Evolutionary conservation across 2,797 vertebrate genomes (phyloP), one percentile per base, ranked within the genome.

Genomic region (Melanotaenia trifasciata): DNA sequence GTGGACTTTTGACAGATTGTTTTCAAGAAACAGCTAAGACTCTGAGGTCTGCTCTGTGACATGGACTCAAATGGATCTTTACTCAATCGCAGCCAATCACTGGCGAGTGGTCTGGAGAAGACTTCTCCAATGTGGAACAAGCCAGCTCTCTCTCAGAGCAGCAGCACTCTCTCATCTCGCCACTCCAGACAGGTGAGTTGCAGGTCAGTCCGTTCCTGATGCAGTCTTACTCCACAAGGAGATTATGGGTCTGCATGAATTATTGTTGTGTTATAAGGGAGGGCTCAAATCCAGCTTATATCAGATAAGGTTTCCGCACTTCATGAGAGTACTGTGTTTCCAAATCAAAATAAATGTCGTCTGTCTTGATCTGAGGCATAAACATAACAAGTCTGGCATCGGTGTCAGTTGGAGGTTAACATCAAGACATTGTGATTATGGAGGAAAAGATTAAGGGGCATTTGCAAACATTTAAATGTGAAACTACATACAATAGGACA

Each of bases 41-140:
- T 70, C 35, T 83, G 80, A 89, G 30, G 35, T 67, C 20, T 0
- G 67, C 14, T 33, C 58, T 74, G 64, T 14, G 60, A 47, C 6
- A 95, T 95, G 93, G 93, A 94, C 20, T 79, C 86, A 1, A 80
- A 90, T 9, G 87, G 84, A 16, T 53, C 83, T 4, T 76, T 79
- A 0, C 82, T 94, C 53, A 88, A 92, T 79, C 92, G 89, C 75
- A 91, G 85, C 73, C 91, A 91, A 6, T 93, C 87, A 0, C 77
- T 91, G 90, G 95, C 95, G 84, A 95, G 95, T 67, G 95, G 94
- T 84, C 93, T 95, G 54, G 97, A 97, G 89, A 96, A 94, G 90
- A 84, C 91, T 0, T 83, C 89, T 0, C 80, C 91, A 0, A 85
- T 85, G 5, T 95, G 95, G 32, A 93, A 81, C 72, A 94, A 93